These are phyloP conservation scores for Myathropa florea DNA, from an alignment of 2,888 invertebrate species.

Conservation along the genomic window DNA sequence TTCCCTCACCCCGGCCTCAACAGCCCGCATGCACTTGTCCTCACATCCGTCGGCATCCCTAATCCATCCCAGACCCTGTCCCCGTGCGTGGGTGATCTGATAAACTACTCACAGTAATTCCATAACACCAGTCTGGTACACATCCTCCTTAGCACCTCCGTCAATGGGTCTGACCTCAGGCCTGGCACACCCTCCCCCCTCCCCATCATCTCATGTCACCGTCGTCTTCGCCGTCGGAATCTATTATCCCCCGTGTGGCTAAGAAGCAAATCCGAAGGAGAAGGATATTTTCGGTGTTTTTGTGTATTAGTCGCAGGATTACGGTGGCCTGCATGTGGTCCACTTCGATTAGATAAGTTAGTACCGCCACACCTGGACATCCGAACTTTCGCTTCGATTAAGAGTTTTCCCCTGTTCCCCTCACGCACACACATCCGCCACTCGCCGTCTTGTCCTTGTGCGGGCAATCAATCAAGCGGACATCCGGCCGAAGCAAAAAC, in stretches of 20 bases:
- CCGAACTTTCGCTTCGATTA: constrained; percentile 2
- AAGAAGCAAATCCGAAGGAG: neutral
- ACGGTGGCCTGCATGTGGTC: constrained; percentile 28
- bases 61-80: neutral
- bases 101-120: constrained; percentile 49
- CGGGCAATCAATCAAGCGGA: constrained; percentile 29
- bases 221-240: neutral
- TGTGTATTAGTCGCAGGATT: neutral
- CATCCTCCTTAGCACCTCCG: constrained; percentile 31
- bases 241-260: constrained; percentile 1
- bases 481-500: neutral
- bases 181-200: neutral
- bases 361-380: constrained; percentile 37
- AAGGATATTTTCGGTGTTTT: constrained; percentile 19
- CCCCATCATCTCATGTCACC: neutral
- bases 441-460: neutral
- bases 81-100: constrained; percentile 6
- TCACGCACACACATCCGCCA: neutral
- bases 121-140: constrained; percentile 22
- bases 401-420: constrained; percentile 30
- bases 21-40: neutral
- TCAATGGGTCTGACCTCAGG: constrained; percentile 3
- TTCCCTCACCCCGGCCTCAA: neutral
- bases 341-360: constrained; percentile 46
- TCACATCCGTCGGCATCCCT: neutral